A percentile compares a stretch with the other conserved stretches of the same genome.
Conservation (phyloP, 37 sponge, comb jelly and placozoan genomes). For the Ephydatia muelleri region DNA sequence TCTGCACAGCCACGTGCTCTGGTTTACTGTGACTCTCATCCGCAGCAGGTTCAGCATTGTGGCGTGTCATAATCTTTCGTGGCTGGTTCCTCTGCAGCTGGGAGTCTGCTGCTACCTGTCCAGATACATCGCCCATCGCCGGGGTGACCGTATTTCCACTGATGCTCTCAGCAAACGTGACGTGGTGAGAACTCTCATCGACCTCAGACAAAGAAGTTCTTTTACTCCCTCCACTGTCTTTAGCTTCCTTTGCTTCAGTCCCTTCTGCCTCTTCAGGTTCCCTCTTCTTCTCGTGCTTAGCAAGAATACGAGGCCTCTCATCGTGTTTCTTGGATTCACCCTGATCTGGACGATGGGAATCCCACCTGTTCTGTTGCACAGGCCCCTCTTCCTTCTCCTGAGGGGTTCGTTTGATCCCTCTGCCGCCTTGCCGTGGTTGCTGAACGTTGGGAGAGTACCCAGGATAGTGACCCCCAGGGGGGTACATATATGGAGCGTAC, state of each 20-base stretch:
- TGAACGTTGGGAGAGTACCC: too few relatives aligned
- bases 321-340: background rate
- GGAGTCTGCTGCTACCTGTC: background rate
- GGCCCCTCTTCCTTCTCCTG: background rate
- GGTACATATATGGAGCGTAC: background rate
- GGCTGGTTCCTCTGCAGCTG: constrained; percentile 3
- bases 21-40: background rate
- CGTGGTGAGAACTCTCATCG: constrained; percentile 10
- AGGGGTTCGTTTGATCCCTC: background rate
- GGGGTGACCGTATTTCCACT: background rate
- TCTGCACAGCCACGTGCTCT: background rate
- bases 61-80: constrained; percentile 49
- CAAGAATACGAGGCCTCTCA: constrained; percentile 17
- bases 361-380: background rate
- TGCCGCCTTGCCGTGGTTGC: background rate
- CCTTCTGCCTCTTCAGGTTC: constrained; percentile 7
- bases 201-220: background rate
- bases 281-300: constrained; percentile 4
- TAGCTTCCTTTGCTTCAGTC: background rate
- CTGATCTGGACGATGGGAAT: background rate
- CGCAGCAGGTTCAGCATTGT: constrained; percentile 15
- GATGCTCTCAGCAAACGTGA: constrained; percentile 17
- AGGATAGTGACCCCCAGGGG: background rate
- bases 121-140: background rate
- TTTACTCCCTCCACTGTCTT: background rate